Conservation (phyloP, 2,888 invertebrate species). For the Rhopalosiphum nymphaeae region DNA sequence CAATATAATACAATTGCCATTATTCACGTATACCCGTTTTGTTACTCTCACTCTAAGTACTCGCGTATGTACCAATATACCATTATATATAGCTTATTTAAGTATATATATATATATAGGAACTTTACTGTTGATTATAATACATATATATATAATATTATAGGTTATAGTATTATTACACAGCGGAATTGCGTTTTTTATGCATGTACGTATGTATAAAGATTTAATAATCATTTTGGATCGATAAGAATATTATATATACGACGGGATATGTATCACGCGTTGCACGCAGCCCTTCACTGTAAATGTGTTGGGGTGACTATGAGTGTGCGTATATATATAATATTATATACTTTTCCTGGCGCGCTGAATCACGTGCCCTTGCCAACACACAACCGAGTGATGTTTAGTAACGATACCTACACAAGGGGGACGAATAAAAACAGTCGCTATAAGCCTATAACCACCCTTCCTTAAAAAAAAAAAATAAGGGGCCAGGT, state of each 20-base stretch:
- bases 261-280: background rate
- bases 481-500: constrained; percentile 31
- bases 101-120: background rate
- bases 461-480: constrained; percentile 32
- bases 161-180: background rate
- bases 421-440: constrained; percentile 26
- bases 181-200: background rate
- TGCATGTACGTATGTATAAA: background rate
- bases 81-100: background rate
- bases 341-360: constrained; percentile 4
- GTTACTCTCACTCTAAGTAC: background rate
- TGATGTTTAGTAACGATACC: constrained; percentile 10
- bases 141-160: background rate
- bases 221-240: constrained; percentile 20
- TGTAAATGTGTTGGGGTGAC: constrained; percentile 22
- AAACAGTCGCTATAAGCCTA: background rate
- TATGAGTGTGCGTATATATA: background rate
- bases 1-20: constrained; percentile 35
- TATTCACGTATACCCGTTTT: background rate
- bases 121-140: background rate
- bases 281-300: constrained; percentile 11
- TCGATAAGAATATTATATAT: background rate
- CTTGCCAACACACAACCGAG: background rate
- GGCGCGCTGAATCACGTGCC: constrained; percentile 44
- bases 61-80: background rate